phyloP scores from a whole-genome alignment of 1,140 invertebrate species.

The Pseudobourletiella spinata region DNA sequence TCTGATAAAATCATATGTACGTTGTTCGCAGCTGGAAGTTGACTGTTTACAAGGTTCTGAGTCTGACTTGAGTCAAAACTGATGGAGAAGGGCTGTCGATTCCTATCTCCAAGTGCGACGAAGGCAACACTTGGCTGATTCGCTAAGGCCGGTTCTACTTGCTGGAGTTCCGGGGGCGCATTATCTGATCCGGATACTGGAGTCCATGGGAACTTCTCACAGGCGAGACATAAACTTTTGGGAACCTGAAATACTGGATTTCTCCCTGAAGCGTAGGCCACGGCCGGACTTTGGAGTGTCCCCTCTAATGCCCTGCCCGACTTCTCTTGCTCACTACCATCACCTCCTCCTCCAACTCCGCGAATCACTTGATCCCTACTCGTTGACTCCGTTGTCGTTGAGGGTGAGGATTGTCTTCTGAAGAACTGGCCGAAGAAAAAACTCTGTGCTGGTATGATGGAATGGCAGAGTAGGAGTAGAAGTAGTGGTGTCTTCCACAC shows the following conservation, averaged over 20 bases:
- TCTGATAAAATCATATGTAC: too few relatives aligned
- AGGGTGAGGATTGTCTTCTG: background rate
- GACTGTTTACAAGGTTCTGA: slow-evolving; percentile 2
- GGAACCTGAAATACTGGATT: slow-evolving; percentile 25
- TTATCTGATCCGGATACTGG: slow-evolving; percentile 24
- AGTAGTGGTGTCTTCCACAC: background rate
- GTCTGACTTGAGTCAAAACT: slow-evolving; percentile 11
- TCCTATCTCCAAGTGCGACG: slow-evolving; percentile 12
- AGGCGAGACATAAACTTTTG: slow-evolving; percentile 28
- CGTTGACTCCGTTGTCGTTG: background rate
- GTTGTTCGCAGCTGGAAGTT: background rate
- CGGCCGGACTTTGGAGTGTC: background rate
- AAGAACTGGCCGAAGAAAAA: slow-evolving; percentile 6
- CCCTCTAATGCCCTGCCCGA: background rate
- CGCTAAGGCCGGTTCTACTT: background rate
- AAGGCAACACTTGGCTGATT: slow-evolving; percentile 6
- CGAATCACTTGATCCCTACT: background rate
- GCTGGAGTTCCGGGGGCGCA: background rate
- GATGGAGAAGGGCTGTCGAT: slow-evolving; percentile 25
- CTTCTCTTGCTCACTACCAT: background rate
- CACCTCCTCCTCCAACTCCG: background rate
- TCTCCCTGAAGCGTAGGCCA: background rate
- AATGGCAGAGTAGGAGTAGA: background rate
- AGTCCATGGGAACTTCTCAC: slow-evolving; percentile 34
- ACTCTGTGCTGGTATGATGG: background rate